These are phyloP conservation scores for Notarius quadriscutis DNA, from an alignment of 2,113 vertebrate species.

Conservation along the genomic window DNA sequence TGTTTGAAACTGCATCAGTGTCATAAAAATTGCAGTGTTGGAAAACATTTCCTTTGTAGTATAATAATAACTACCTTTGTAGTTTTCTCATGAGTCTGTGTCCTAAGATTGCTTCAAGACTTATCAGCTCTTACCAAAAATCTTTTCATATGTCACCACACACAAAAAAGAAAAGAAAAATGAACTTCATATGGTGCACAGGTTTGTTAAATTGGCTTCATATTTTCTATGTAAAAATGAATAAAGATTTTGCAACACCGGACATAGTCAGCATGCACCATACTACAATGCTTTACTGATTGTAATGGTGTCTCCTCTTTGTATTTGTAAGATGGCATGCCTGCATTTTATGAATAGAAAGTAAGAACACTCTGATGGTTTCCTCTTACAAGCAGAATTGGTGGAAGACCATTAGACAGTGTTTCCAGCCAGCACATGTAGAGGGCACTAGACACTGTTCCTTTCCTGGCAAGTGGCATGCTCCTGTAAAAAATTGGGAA, in stretches of 20 bases:
- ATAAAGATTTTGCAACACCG: conserved; percentile 18
- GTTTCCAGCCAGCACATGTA: conserved; percentile 98
- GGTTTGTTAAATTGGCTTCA: conserved; percentile 4
- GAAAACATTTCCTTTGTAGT: neutral
- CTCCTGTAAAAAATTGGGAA: conserved; percentile 74
- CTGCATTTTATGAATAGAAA: conserved; percentile 87
- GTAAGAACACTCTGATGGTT: conserved; percentile 99
- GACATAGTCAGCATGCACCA: neutral
- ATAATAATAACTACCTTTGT: no score
- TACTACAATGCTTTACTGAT: conserved; percentile 11
- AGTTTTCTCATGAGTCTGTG: neutral
- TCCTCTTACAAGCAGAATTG: conserved; percentile 90
- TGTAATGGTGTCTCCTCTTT: conserved; percentile 19
- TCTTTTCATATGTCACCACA: neutral
- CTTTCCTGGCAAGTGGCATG: conserved; percentile 92
- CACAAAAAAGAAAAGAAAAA: neutral
- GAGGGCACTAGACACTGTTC: conserved; percentile 90
- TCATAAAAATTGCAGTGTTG: neutral
- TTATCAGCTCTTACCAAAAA: neutral
- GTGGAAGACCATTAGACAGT: conserved; percentile 88
- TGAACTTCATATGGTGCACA: neutral
- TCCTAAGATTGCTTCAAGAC: neutral
- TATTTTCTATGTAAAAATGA: conserved; percentile 6
- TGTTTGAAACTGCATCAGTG: neutral
- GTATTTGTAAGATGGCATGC: conserved; percentile 40